phyloP scores from a whole-genome alignment of 2,797 vertebrate species.

The Sparidentex hasta region DNA sequence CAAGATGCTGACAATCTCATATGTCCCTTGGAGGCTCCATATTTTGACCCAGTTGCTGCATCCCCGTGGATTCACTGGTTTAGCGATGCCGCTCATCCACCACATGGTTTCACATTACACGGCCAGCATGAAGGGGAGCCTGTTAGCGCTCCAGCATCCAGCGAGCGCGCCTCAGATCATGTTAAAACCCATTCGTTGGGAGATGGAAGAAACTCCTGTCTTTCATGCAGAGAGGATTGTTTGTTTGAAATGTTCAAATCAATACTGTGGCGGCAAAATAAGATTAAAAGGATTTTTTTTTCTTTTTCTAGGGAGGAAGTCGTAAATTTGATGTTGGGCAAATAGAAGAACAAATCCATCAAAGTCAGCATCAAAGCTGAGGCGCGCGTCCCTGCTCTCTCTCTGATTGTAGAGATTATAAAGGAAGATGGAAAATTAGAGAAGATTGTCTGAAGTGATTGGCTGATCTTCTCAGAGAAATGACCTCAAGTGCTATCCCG shows the following conservation, averaged over 20 bases:
- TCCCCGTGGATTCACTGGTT: slow-evolving; percentile 60
- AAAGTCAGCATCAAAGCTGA: slow-evolving; percentile 70
- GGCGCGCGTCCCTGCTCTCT: slow-evolving; percentile 69
- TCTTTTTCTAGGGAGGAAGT: slow-evolving; percentile 57
- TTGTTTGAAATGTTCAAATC: slow-evolving; percentile 70
- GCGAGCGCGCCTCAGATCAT: slow-evolving; percentile 45
- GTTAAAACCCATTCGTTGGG: slow-evolving; percentile 44
- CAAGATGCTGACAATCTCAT: slow-evolving; percentile 69
- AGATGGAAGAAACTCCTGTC: slow-evolving; percentile 33
- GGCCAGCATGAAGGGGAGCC: slow-evolving; percentile 40
- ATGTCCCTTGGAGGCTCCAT: slow-evolving; percentile 40
- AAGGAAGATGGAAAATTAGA: slow-evolving; percentile 80
- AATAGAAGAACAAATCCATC: slow-evolving; percentile 65
- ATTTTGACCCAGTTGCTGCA: slow-evolving; percentile 71
- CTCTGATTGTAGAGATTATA: slow-evolving; percentile 83
- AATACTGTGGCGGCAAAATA: slow-evolving; percentile 63
- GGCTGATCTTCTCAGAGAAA: slow-evolving; percentile 72
- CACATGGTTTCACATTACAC: slow-evolving; percentile 66
- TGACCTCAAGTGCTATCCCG: slow-evolving; percentile 81
- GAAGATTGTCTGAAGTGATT: slow-evolving; percentile 79
- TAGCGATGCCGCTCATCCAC: slow-evolving; percentile 52
- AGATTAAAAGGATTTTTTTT: slow-evolving; percentile 64
- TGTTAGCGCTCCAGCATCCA: slow-evolving; percentile 45
- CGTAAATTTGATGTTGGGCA: slow-evolving; percentile 48
- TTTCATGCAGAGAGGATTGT: slow-evolving; percentile 43